Evolutionary conservation across 2,888 invertebrate genomes (phyloP).

Genomic region (Heteropelma amictum): DNA sequence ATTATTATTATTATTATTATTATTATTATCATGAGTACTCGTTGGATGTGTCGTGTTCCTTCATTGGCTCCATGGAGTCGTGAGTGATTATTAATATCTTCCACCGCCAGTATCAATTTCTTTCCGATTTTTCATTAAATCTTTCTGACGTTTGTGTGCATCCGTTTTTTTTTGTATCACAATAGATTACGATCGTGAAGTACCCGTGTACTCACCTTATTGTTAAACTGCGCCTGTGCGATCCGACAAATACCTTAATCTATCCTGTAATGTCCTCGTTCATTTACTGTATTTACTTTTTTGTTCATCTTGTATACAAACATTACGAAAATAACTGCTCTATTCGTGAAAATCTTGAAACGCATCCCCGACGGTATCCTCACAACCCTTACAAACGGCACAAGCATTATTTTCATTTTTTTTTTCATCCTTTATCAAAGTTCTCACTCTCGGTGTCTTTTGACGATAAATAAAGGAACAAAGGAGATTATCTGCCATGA

Average conservation of each 20-base stretch:
- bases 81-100: constrained; percentile 31
- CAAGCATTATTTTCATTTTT: constrained; percentile 31
- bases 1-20: constrained; percentile 33
- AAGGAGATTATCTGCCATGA: constrained; percentile 19
- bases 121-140: background rate
- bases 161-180: constrained; percentile 49
- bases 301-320: constrained; percentile 67
- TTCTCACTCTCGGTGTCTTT: constrained; percentile 47
- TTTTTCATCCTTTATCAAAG: constrained; percentile 34
- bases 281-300: constrained; percentile 28
- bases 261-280: constrained; percentile 32
- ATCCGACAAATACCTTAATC: constrained; percentile 42
- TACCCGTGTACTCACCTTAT: constrained; percentile 52
- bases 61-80: constrained; percentile 19
- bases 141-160: constrained; percentile 4
- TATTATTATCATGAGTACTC: constrained; percentile 54
- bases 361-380: constrained; percentile 19
- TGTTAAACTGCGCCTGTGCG: constrained; percentile 38
- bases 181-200: constrained; percentile 58
- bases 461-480: constrained; percentile 25
- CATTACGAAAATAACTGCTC: constrained; percentile 74
- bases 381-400: constrained; percentile 26
- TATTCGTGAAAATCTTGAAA: constrained; percentile 65
- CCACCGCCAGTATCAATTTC: background rate
- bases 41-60: constrained; percentile 51